phyloP scores from a whole-genome alignment of 35 echinoderm and acorn worm species.

The Apostichopus parvimensis region DNA sequence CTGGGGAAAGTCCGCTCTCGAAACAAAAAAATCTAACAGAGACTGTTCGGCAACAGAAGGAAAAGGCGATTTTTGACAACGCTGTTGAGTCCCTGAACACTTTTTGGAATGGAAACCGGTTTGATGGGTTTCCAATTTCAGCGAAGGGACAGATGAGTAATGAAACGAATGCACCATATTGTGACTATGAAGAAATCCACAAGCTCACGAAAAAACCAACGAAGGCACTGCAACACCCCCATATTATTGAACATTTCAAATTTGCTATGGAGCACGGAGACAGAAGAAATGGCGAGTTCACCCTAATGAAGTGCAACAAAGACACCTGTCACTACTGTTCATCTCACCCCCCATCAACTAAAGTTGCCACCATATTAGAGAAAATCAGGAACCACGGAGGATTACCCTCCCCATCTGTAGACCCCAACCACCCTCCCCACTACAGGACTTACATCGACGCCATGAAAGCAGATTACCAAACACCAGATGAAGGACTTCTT shows the following conservation, averaged over 20 bases:
- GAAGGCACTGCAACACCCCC: neutral
- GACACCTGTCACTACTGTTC: neutral
- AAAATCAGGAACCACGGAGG: neutral
- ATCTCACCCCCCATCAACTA: neutral
- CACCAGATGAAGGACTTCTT: no score
- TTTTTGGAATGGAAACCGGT: conserved; percentile 25
- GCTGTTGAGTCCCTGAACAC: conserved; percentile 40
- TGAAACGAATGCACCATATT: conserved; percentile 8
- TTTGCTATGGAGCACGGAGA: neutral
- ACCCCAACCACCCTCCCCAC: neutral
- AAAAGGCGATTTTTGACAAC: conserved; percentile 38
- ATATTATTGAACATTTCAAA: neutral
- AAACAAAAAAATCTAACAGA: neutral
- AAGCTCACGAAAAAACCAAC: neutral
- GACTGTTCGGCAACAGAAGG: neutral
- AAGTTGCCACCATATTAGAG: neutral
- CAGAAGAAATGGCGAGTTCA: conserved; percentile 29
- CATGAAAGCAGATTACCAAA: neutral
- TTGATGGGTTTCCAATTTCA: conserved; percentile 37
- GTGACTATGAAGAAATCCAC: neutral
- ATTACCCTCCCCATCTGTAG: neutral
- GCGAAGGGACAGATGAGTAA: conserved; percentile 1
- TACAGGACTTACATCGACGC: neutral
- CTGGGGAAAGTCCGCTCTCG: conserved; percentile 47
- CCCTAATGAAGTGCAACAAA: conserved; percentile 1